Evolutionary conservation across 2,113 vertebrate species (phyloP).

Genomic region (Triplophysa tibetana): DNA sequence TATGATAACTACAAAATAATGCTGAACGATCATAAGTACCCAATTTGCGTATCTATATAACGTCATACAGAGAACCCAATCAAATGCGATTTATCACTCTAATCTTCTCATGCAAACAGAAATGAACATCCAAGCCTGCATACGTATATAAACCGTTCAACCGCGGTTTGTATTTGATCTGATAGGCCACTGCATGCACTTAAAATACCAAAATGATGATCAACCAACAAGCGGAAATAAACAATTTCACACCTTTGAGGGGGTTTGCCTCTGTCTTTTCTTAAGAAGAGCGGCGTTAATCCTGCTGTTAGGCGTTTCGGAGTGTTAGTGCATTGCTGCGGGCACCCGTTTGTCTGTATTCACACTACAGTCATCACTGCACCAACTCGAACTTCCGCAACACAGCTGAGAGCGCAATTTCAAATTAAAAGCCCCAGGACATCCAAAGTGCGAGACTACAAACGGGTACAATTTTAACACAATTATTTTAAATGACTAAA

Average conservation of each 20-base stretch:
- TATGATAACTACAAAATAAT: too few relatives aligned
- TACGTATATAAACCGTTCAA: neutral
- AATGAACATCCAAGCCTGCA: neutral
- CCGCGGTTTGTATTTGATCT: neutral
- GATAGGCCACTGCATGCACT: constrained; percentile 12
- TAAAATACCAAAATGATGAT: neutral
- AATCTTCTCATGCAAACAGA: neutral
- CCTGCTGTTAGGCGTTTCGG: neutral
- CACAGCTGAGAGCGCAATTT: neutral
- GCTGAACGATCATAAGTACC: too few relatives aligned
- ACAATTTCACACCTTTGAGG: neutral
- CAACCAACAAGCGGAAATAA: neutral
- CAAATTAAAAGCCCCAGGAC: constrained; percentile 18
- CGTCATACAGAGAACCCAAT: too few relatives aligned
- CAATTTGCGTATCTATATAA: too few relatives aligned
- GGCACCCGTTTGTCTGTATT: neutral
- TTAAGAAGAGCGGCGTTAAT: neutral
- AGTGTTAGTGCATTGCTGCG: neutral
- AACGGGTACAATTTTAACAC: neutral
- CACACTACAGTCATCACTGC: neutral
- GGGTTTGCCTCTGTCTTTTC: neutral
- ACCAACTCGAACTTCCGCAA: constrained; percentile 7
- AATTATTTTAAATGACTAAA: neutral
- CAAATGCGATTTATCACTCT: too few relatives aligned
- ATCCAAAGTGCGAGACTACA: neutral